Percentiles rank a stretch among this genome's conserved stretches.
These are phyloP conservation scores for Eurystomus gularis DNA, from an alignment of 2,113 vertebrate genomes.

Conservation along the genomic window DNA sequence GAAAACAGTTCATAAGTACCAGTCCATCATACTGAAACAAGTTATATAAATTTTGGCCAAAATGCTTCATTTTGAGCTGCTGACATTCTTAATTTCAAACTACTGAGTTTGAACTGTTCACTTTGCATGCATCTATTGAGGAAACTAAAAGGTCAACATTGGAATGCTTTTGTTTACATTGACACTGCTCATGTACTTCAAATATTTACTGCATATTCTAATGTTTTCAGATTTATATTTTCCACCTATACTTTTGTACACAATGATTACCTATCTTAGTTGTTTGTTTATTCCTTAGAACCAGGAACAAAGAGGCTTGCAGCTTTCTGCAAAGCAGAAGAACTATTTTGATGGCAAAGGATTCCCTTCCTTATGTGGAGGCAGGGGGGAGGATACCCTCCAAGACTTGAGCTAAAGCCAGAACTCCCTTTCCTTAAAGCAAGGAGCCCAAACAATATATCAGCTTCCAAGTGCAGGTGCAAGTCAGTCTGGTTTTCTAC, in stretches of 20 bases:
- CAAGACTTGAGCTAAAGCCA: background rate
- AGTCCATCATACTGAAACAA: background rate
- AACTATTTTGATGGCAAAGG: background rate
- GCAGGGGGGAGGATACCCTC: background rate
- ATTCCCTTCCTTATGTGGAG: background rate
- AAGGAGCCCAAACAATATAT: background rate
- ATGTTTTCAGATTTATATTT: background rate
- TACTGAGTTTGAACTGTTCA: background rate
- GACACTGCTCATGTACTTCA: background rate
- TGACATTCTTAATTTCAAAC: background rate
- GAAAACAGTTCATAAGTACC: background rate
- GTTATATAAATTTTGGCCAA: background rate
- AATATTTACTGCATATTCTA: background rate
- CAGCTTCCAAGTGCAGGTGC: background rate
- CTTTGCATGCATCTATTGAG: background rate
- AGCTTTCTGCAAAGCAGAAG: background rate
- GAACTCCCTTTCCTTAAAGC: background rate
- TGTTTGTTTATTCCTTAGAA: background rate
- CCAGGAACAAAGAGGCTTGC: background rate
- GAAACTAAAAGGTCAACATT: constrained; percentile 16
- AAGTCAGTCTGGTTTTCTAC: background rate
- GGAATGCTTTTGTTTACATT: background rate
- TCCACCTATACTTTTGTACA: background rate
- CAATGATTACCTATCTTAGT: background rate
- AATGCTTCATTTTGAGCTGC: background rate